Base-by-base conservation (phyloP, 2,888 invertebrate species). In the Agrochola litura region DNA sequence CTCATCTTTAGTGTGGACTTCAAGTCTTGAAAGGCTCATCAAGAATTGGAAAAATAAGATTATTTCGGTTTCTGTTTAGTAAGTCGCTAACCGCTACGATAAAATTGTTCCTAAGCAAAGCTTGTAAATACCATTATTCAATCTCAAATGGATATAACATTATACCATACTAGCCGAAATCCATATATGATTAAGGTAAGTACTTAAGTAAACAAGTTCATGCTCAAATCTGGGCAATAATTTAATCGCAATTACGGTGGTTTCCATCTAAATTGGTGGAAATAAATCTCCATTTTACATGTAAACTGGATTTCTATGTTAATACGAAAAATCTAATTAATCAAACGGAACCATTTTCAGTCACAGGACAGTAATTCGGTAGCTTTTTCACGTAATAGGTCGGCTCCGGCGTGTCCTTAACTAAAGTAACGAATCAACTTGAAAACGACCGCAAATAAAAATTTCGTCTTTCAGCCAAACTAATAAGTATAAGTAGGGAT, bases 241-340 rank as follows among this genome's bases (percentile, higher is more conserved):
- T 87, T 88, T 83, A 84, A 86, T 89, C 76, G 71, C 83, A 84
- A 89, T 90, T 88, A 90, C 76, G 77, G 65, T 72, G 68, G 73
- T 76, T 65, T 73, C 41, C 74, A 63, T 74, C 68, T 69, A 77
- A 88, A 84, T 83, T 78, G 83, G 71, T 66, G 72, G 73, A 79
- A 76, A 83, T 86, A 87, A 88, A 90, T 88, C 89, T 81, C 84
- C 52, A 81, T 84, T 88, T 89, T 79, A 77, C 81, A 90, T 86
- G 86, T 82, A 86, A 90, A 90, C 88, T 84, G 83, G 86, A 81
- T 89, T 89, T 85, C 72, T 87, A 89, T 89, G 90, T 80, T 84
- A 89, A 90, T 90, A 66, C 54, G 56, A 70, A 77, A 85, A 89
- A 77, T 73, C 75, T 81, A 88, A 91, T 89, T 89, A 89, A 77